These are phyloP conservation scores for Drosophila kambysellisi DNA, from an alignment of 2,888 invertebrate genomes.

Conservation along the genomic window DNA sequence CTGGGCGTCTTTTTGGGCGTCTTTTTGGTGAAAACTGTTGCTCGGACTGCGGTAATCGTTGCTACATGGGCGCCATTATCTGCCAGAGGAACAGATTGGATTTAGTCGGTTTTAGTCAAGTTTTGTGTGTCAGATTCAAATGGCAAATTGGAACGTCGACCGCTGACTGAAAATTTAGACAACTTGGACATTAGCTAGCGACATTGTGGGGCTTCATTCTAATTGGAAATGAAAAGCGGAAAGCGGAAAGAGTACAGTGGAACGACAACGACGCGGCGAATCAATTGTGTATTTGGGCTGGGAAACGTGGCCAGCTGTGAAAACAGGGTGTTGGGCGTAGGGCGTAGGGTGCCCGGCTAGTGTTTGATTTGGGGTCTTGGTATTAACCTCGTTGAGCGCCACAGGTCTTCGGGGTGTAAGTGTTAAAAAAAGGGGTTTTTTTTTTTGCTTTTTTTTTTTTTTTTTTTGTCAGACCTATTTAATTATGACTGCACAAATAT, in stretches of 20 bases:
- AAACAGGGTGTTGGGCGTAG: slow-evolving; percentile 43
- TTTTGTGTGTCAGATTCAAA: slow-evolving; percentile 48
- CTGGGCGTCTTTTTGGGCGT: slow-evolving; percentile 7
- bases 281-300: slow-evolving; percentile 17
- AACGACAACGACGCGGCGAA: slow-evolving; percentile 25
- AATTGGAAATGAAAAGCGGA: slow-evolving; percentile 67
- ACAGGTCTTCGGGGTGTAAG: slow-evolving; percentile 49
- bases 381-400: slow-evolving; percentile 55
- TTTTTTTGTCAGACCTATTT: slow-evolving; percentile 11
- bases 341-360: neutral
- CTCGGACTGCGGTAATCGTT: slow-evolving; percentile 15
- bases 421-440: slow-evolving; percentile 7
- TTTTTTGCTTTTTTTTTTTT: neutral
- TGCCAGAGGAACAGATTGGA: slow-evolving; percentile 22
- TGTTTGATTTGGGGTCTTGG: slow-evolving; percentile 9
- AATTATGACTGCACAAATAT: slow-evolving; percentile 50
- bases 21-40: slow-evolving; percentile 16
- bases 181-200: slow-evolving; percentile 51
- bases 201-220: slow-evolving; percentile 70
- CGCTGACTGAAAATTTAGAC: slow-evolving; percentile 63
- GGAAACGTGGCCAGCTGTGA: slow-evolving; percentile 69
- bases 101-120: slow-evolving; percentile 32
- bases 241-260: slow-evolving; percentile 26
- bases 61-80: slow-evolving; percentile 55
- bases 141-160: slow-evolving; percentile 68